Conservation (phyloP, 2,113 vertebrate species). For the Edolisoma coerulescens region DNA sequence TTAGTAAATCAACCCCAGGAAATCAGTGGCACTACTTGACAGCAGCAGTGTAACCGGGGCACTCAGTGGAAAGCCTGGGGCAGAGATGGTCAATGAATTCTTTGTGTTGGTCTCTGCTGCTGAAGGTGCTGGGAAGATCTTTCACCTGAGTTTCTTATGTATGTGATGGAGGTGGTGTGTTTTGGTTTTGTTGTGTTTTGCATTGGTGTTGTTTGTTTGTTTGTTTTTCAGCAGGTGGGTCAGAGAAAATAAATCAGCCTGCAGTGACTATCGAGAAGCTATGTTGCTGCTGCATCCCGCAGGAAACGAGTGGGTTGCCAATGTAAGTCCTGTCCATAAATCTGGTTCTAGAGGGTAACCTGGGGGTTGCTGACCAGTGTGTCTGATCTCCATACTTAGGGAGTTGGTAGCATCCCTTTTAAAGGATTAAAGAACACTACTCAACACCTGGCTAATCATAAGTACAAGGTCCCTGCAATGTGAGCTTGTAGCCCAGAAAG, state of each 20-base stretch:
- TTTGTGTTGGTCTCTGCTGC: not conserved
- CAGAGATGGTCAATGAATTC: not conserved
- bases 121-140: not conserved
- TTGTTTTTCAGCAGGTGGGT: not conserved
- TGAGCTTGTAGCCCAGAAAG: not conserved
- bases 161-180: not conserved
- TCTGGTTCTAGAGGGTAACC: not conserved
- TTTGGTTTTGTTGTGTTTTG: not conserved
- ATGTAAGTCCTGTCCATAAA: not conserved
- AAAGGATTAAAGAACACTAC: not conserved
- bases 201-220: not conserved
- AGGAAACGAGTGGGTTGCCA: not conserved
- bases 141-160: not conserved
- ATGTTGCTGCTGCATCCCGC: not conserved
- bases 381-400: not conserved
- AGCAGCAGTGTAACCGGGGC: fast-evolving
- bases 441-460: fast-evolving
- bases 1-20: not conserved
- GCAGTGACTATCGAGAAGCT: not conserved
- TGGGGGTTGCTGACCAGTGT: not conserved
- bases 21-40: not conserved
- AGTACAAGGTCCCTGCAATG: not conserved
- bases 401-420: not conserved
- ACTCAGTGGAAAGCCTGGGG: not conserved
- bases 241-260: not conserved